A percentile compares a stretch with the other conserved stretches of the same genome.
Evolutionary conservation across 2,113 vertebrate species (phyloP).

Genomic region (Xenopus borealis): DNA sequence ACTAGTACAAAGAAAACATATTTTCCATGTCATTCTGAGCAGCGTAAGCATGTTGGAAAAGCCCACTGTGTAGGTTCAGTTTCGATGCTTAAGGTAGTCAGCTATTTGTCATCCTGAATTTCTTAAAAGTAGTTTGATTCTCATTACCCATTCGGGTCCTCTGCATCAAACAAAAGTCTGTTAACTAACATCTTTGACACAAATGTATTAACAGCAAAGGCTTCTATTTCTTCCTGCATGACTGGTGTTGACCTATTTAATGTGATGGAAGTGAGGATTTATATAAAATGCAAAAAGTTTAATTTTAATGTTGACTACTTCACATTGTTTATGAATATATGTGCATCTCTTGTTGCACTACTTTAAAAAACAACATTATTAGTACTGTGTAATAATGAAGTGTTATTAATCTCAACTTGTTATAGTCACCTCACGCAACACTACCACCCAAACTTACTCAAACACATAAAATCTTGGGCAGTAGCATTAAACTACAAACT

Average conservation of each 20-base stretch:
- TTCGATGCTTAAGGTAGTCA: conserved; percentile 22
- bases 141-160: conserved; percentile 30
- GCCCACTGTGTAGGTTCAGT: conserved; percentile 28
- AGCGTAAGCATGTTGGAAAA: conserved; percentile 17
- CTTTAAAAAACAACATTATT: too few relatives aligned
- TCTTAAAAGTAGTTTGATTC: conserved; percentile 25
- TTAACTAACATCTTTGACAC: conserved; percentile 37
- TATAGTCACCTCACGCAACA: too few relatives aligned
- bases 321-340: neutral
- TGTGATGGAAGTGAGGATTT: neutral
- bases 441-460: too few relatives aligned
- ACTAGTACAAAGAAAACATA: neutral
- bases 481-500: too few relatives aligned
- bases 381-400: too few relatives aligned
- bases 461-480: too few relatives aligned
- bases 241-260: conserved; percentile 38
- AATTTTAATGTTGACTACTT: neutral
- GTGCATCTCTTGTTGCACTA: too few relatives aligned
- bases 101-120: conserved; percentile 39
- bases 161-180: conserved; percentile 7
- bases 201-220: conserved; percentile 34
- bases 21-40: conserved; percentile 7
- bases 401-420: too few relatives aligned
- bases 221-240: conserved; percentile 14
- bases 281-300: neutral